Percentiles rank a stretch among this genome's conserved stretches.
Conservation (phyloP, 2,888 invertebrate genomes). For the Micoletzkya japonica region DNA sequence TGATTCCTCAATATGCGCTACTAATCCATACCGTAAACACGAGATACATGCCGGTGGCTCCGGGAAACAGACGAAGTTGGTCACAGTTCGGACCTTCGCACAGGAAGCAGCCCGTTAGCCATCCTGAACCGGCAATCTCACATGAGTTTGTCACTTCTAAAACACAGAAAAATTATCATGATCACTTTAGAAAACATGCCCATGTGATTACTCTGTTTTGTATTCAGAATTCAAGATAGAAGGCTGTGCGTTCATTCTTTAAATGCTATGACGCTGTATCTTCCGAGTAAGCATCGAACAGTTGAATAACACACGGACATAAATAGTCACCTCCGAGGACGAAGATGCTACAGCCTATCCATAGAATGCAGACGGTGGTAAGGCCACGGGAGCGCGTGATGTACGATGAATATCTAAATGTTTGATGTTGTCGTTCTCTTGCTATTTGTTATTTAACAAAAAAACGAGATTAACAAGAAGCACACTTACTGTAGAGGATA, state of each 20-base stretch:
- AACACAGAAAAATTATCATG: neutral
- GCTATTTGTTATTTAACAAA: neutral
- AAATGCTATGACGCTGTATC: neutral
- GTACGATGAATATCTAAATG: conserved; percentile 52
- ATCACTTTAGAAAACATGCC: neutral
- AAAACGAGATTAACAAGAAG: neutral
- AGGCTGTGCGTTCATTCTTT: neutral
- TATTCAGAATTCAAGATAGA: neutral
- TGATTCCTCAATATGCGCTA: neutral
- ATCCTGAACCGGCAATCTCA: conserved; percentile 40
- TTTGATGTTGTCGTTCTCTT: neutral
- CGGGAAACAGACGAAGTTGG: conserved; percentile 34
- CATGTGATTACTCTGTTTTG: neutral
- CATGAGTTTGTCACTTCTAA: neutral
- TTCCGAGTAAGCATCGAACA: neutral
- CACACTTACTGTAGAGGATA: conserved; percentile 54
- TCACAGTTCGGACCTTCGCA: conserved; percentile 37
- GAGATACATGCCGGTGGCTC: conserved; percentile 41
- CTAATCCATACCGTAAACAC: conserved; percentile 38
- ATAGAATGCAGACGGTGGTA: conserved; percentile 42
- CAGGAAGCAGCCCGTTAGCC: conserved; percentile 29
- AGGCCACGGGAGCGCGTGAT: conserved; percentile 54
- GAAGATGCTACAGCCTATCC: conserved; percentile 52
- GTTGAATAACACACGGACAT: neutral
- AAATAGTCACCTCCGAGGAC: conserved; percentile 52